phyloP scores from a whole-genome alignment of 2,888 invertebrate species.

The Sicus ferrugineus region DNA sequence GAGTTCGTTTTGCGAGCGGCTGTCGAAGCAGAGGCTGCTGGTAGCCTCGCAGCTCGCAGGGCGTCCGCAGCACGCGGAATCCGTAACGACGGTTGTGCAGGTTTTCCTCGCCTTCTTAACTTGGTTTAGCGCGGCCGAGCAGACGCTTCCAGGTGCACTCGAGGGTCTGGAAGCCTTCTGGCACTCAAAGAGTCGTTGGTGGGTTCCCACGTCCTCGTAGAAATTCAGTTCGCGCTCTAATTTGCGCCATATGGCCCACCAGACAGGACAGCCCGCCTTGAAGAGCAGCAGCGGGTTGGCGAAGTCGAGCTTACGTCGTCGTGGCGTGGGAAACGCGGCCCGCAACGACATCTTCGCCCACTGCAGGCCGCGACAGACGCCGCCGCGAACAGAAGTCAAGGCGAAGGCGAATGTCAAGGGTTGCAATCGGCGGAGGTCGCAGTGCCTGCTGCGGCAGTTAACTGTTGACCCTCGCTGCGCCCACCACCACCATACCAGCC shows the following conservation, averaged over 20 bases:
- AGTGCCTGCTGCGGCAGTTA: constrained; percentile 13
- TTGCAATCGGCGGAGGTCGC: not conserved
- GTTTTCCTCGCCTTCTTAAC: no score
- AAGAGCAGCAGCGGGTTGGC: not conserved
- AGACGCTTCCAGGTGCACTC: not conserved
- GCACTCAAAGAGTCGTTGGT: not conserved
- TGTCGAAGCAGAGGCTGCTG: not conserved
- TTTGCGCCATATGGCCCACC: constrained; percentile 11
- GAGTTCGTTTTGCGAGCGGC: not conserved
- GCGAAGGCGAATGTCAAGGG: constrained; percentile 3
- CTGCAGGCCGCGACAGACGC: not conserved
- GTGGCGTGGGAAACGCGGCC: constrained; percentile 29
- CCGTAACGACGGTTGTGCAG: no score
- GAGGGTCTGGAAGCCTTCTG: not conserved
- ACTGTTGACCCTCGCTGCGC: constrained; percentile 32
- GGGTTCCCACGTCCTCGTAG: constrained; percentile 12
- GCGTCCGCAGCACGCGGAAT: no score
- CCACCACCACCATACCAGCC: constrained; percentile 7
- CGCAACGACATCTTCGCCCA: constrained; percentile 9
- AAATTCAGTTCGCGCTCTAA: not conserved
- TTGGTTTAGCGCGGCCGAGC: constrained; percentile 8
- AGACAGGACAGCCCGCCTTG: not conserved
- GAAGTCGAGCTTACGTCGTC: constrained; percentile 10
- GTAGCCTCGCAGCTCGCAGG: constrained; percentile 11
- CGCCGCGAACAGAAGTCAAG: constrained; percentile 3